A percentile compares a stretch with the other conserved stretches of the same genome.
These are phyloP conservation scores for Cavia aperea DNA, from an alignment of 2,113 vertebrate species.

Conservation along the genomic window DNA sequence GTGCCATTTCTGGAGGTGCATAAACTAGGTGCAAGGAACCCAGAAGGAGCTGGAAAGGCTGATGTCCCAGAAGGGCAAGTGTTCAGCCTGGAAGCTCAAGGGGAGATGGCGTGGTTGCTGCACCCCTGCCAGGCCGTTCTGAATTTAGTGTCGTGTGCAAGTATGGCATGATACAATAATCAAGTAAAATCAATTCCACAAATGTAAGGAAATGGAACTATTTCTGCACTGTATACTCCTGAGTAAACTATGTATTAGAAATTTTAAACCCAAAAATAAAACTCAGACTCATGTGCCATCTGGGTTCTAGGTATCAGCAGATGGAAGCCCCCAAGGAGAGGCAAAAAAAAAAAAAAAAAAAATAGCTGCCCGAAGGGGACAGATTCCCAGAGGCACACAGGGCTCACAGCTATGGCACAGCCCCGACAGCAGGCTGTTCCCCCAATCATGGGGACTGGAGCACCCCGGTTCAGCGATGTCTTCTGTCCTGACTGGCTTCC, in stretches of 20 bases:
- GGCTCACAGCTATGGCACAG: neutral
- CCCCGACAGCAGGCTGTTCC: neutral
- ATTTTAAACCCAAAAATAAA: neutral
- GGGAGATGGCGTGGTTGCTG: fast-evolving
- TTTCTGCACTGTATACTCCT: neutral
- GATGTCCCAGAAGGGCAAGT: fast-evolving
- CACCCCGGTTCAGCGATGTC: fast-evolving
- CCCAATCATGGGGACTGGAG: neutral
- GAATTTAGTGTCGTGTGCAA: neutral
- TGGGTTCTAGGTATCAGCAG: neutral
- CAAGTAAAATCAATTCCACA: too few species aligned
- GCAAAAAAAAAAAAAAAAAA: too few species aligned
- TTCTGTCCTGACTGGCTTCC: neutral
- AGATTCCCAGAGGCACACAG: neutral
- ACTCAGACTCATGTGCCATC: neutral
- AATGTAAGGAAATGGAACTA: neutral
- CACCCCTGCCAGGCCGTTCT: neutral
- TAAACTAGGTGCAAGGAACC: neutral
- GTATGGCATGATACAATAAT: neutral
- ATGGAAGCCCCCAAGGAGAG: neutral
- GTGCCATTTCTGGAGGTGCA: too few species aligned
- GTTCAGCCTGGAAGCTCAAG: fast-evolving
- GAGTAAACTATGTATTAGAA: neutral
- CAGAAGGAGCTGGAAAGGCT: neutral
- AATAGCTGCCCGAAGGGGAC: too few species aligned